These are phyloP conservation scores for Acanthococcus lagerstroemiae DNA, from an alignment of 2,888 invertebrate genomes.

Conservation along the genomic window DNA sequence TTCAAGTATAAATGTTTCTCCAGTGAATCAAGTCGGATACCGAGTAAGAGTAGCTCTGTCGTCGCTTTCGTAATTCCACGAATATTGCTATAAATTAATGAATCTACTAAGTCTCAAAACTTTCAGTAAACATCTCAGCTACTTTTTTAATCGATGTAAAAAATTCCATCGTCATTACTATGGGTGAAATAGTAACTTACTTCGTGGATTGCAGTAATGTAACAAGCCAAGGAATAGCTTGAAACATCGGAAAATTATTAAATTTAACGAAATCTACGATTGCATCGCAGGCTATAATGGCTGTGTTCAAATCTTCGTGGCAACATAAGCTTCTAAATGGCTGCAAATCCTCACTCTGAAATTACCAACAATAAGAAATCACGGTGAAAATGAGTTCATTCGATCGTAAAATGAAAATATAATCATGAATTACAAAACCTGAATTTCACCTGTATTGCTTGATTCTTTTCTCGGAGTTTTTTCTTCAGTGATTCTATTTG, in stretches of 20 bases:
- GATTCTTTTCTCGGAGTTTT: neutral
- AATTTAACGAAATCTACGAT: constrained; percentile 3
- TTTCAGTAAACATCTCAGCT: too few relatives aligned
- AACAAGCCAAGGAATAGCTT: constrained; percentile 14
- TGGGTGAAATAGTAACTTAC: neutral
- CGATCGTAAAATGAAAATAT: too few relatives aligned
- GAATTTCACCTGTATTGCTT: neutral
- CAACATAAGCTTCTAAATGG: constrained; percentile 4
- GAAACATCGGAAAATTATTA: neutral
- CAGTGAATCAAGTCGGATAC: neutral
- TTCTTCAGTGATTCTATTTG: neutral
- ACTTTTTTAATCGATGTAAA: too few relatives aligned
- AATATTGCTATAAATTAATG: neutral
- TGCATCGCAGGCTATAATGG: constrained; percentile 5
- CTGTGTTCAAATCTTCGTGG: neutral
- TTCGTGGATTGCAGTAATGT: constrained; percentile 6
- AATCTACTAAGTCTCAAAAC: too few relatives aligned
- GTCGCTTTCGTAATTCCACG: neutral
- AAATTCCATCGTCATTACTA: neutral
- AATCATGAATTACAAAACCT: neutral
- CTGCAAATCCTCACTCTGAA: constrained; percentile 1
- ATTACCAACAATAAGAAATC: neutral
- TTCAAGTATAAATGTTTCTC: neutral
- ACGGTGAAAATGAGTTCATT: neutral
- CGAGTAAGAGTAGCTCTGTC: constrained; percentile 1